Conservation (phyloP, 2,797 vertebrate species). For the Oceanodroma leucorhoa region DNA sequence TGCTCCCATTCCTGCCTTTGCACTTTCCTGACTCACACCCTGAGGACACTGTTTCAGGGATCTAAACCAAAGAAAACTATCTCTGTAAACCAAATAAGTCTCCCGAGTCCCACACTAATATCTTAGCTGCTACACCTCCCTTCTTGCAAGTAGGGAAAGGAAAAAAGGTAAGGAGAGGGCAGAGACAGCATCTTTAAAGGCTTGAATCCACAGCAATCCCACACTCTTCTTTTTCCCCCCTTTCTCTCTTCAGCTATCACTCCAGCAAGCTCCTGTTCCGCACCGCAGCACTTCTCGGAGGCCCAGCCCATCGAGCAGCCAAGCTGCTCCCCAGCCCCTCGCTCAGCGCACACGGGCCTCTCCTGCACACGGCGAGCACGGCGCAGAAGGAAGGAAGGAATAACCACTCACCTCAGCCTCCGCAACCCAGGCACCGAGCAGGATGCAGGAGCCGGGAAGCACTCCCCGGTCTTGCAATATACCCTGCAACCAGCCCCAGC, state of each 20-base stretch:
- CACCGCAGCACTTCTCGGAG: neutral
- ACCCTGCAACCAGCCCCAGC: neutral
- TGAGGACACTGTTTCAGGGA: neutral
- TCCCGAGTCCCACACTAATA: neutral
- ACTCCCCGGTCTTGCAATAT: neutral
- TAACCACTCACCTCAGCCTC: neutral
- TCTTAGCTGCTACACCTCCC: neutral
- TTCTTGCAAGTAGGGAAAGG: neutral
- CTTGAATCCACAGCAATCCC: neutral
- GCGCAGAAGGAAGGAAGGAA: neutral
- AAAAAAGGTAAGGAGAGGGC: neutral
- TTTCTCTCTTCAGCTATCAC: neutral
- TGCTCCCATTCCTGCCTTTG: neutral
- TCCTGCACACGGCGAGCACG: rapidly evolving
- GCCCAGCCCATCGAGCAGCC: neutral
- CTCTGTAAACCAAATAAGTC: neutral
- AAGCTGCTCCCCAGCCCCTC: neutral
- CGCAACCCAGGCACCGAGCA: rapidly evolving
- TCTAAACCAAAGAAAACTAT: neutral
- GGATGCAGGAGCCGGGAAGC: neutral
- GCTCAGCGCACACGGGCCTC: neutral
- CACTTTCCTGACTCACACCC: neutral
- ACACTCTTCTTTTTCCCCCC: rapidly evolving
- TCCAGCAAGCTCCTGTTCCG: neutral
- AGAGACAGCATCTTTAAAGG: neutral